Conservation (phyloP, 1,140 invertebrate species). For the Brachionus angularis region DNA sequence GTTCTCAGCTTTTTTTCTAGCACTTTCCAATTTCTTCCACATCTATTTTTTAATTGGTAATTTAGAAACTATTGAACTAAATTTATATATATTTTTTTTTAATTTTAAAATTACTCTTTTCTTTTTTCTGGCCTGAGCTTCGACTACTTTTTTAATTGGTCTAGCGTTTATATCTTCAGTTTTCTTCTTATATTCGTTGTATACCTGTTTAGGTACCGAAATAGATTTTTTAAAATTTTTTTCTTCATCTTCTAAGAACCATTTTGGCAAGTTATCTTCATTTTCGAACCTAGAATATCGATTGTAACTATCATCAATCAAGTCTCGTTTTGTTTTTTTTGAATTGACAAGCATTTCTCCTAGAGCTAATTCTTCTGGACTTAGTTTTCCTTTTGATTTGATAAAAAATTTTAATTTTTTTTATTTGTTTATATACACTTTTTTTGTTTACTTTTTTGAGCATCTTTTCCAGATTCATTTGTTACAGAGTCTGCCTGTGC, state of each 20-base stretch:
- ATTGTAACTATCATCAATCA: conserved; percentile 55
- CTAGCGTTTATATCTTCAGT: conserved; percentile 82
- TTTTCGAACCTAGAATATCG: conserved; percentile 62
- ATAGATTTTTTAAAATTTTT: conserved; percentile 76
- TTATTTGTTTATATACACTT: neutral
- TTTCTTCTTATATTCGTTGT: conserved; percentile 61
- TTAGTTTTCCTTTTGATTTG: conserved; percentile 45
- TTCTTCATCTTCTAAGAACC: conserved; percentile 91
- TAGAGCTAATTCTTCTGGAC: conserved; percentile 48
- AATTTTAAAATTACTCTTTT: conserved; percentile 63
- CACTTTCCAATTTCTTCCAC: conserved; percentile 77
- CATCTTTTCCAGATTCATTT: neutral
- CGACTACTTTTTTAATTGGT: conserved; percentile 95
- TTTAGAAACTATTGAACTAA: conserved; percentile 43
- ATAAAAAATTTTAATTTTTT: no score
- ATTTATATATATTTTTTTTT: neutral
- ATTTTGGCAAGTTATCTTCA: conserved; percentile 76
- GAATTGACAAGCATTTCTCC: conserved; percentile 54
- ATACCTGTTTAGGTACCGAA: conserved; percentile 69
- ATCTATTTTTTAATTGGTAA: no score
- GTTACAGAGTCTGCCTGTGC: no score
- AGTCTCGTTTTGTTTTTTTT: conserved; percentile 53
- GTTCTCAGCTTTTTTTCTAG: conserved; percentile 88
- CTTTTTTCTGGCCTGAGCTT: conserved; percentile 96
- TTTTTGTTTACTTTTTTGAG: neutral